Conservation (phyloP, 2,888 invertebrate species). For the Pachymerium ferrugineum region DNA sequence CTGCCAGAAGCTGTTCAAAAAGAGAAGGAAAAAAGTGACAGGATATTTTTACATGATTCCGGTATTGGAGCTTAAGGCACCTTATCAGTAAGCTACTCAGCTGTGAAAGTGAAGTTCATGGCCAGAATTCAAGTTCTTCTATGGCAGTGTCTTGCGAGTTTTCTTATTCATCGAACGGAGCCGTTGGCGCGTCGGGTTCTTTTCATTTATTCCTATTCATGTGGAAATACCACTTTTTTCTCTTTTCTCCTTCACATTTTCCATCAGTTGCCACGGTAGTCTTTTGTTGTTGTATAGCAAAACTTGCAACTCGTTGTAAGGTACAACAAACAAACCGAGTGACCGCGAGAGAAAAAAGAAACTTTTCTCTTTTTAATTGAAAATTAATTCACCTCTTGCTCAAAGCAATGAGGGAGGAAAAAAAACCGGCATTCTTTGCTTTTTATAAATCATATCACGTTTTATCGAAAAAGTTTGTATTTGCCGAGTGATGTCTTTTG, state of each 20-base stretch:
- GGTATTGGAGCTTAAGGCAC: neutral
- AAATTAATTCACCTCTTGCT: neutral
- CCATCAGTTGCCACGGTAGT: neutral
- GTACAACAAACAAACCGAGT: neutral
- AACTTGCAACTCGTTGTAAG: slow-evolving; percentile 8
- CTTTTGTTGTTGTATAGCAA: slow-evolving; percentile 10
- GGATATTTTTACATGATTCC: too few relatives aligned
- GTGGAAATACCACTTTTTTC: neutral
- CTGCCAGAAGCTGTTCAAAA: too few relatives aligned
- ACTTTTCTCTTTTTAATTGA: neutral
- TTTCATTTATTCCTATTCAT: slow-evolving; percentile 25
- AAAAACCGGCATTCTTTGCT: too few relatives aligned
- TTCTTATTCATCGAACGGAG: neutral
- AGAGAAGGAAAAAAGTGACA: too few relatives aligned
- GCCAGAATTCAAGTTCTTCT: neutral
- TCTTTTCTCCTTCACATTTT: neutral
- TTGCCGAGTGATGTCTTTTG: too few relatives aligned
- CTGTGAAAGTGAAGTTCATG: slow-evolving; percentile 5
- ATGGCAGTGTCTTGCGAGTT: neutral
- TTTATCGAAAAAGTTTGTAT: too few relatives aligned
- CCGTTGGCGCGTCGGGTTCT: neutral
- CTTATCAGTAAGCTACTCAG: slow-evolving; percentile 19
- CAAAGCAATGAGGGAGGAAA: neutral
- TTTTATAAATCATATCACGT: too few relatives aligned
- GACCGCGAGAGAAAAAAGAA: neutral